Percentiles rank a stretch among this genome's conserved stretches.
phyloP scores from a whole-genome alignment of 2,888 invertebrate genomes.

The Diarsia mendica region DNA sequence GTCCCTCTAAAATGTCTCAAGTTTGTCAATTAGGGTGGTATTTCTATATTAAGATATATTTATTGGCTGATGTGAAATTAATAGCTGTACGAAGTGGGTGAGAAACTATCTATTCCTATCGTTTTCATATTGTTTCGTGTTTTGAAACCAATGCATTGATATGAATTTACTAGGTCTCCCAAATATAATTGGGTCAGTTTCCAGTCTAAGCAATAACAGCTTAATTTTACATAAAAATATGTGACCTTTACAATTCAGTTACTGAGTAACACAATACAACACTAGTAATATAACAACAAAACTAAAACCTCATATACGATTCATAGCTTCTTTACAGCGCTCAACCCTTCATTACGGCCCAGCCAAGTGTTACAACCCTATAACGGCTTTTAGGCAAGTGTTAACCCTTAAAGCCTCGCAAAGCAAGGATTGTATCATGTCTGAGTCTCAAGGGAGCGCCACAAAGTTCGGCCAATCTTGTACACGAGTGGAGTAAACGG shows the following conservation, averaged over 20 bases:
- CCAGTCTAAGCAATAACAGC: neutral
- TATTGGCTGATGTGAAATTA: neutral
- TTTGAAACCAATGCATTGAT: neutral
- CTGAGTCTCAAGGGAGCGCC: constrained; percentile 31
- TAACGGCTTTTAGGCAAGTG: constrained; percentile 33
- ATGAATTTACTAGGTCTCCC: neutral
- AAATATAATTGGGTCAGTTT: neutral
- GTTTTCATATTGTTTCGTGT: neutral
- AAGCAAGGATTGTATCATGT: constrained; percentile 35
- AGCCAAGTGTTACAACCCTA: constrained; percentile 40
- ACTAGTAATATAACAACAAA: neutral
- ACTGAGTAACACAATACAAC: neutral
- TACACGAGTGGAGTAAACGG: constrained; percentile 4
- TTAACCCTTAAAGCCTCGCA: constrained; percentile 38
- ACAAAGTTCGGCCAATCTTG: constrained; percentile 40
- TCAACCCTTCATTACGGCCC: constrained; percentile 25
- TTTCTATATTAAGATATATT: neutral
- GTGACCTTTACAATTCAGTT: neutral
- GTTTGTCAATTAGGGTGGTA: neutral
- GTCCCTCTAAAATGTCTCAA: neutral
- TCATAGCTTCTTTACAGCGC: neutral
- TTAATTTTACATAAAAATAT: neutral
- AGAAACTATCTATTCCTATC: neutral
- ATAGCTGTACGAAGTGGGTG: neutral
- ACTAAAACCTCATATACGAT: neutral